These are phyloP conservation scores for Scrobipalpa atriplicella DNA, from an alignment of 2,888 invertebrate genomes.

Conservation along the genomic window DNA sequence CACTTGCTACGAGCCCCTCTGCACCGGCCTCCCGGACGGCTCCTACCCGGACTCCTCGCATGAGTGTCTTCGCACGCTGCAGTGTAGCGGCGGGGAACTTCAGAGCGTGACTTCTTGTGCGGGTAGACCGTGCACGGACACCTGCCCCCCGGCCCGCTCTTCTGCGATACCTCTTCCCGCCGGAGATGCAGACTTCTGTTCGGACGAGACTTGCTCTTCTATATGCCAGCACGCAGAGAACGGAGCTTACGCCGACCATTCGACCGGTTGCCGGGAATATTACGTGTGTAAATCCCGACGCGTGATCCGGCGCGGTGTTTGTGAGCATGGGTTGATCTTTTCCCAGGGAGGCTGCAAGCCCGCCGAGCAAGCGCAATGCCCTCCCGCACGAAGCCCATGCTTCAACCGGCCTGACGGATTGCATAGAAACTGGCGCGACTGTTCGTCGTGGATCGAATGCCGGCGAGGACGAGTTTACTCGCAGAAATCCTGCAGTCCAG, in stretches of 20 bases:
- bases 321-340: constrained; percentile 78
- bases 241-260: constrained; percentile 82
- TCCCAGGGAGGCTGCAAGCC: constrained; percentile 77
- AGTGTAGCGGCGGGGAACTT: constrained; percentile 76
- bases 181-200: constrained; percentile 78
- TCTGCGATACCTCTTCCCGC: constrained; percentile 73
- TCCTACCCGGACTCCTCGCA: constrained; percentile 82
- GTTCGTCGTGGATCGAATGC: constrained; percentile 78
- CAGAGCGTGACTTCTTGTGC: constrained; percentile 63
- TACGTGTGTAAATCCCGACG: constrained; percentile 81
- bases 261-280: constrained; percentile 81
- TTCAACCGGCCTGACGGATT: constrained; percentile 71
- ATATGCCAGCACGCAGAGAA: constrained; percentile 76
- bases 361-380: constrained; percentile 69
- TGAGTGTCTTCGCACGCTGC: constrained; percentile 77
- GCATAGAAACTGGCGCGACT: constrained; percentile 74
- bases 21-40: constrained; percentile 82
- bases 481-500: constrained; percentile 72
- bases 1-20: constrained; percentile 83
- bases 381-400: constrained; percentile 72
- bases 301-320: constrained; percentile 79
- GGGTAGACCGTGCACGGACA: constrained; percentile 48
- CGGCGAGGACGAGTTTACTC: constrained; percentile 67
- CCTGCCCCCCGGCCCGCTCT: constrained; percentile 71
- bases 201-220: constrained; percentile 74